Evolutionary conservation across 2,888 invertebrate genomes (phyloP).

Genomic region (Trichopria drosophilae): DNA sequence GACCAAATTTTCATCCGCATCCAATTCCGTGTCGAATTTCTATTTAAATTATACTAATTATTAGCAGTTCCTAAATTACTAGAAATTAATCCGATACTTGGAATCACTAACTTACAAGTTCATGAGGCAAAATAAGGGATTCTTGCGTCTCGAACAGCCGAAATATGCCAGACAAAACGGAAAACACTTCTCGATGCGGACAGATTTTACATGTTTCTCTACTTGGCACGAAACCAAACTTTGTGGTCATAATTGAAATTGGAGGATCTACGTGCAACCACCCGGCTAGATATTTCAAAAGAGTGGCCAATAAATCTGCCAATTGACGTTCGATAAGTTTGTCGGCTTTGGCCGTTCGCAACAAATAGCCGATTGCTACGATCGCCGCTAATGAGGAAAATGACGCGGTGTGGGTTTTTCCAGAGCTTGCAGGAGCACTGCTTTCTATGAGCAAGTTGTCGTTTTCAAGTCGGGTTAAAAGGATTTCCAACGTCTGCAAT

Average conservation of each 20-base stretch:
- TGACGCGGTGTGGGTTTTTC: slow-evolving; percentile 43
- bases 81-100: neutral
- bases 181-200: slow-evolving; percentile 47
- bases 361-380: slow-evolving; percentile 45
- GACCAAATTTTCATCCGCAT: slow-evolving; percentile 46
- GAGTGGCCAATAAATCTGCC: slow-evolving; percentile 40
- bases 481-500: slow-evolving; percentile 43
- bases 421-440: slow-evolving; percentile 26
- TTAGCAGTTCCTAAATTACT: neutral
- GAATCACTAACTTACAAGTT: slow-evolving; percentile 5
- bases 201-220: slow-evolving; percentile 48
- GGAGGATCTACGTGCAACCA: slow-evolving; percentile 53
- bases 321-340: slow-evolving; percentile 41
- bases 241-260: slow-evolving; percentile 45
- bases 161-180: slow-evolving; percentile 40
- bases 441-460: slow-evolving; percentile 43
- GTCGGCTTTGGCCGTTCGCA: slow-evolving; percentile 44
- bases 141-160: slow-evolving; percentile 17
- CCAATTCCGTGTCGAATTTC: slow-evolving; percentile 41
- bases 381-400: slow-evolving; percentile 46
- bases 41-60: neutral
- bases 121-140: neutral
- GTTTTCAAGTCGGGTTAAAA: slow-evolving; percentile 44
- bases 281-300: slow-evolving; percentile 49
- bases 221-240: slow-evolving; percentile 52